Conservation (phyloP, 2,888 invertebrate species). For the Gymnoscelis rufifasciata region DNA sequence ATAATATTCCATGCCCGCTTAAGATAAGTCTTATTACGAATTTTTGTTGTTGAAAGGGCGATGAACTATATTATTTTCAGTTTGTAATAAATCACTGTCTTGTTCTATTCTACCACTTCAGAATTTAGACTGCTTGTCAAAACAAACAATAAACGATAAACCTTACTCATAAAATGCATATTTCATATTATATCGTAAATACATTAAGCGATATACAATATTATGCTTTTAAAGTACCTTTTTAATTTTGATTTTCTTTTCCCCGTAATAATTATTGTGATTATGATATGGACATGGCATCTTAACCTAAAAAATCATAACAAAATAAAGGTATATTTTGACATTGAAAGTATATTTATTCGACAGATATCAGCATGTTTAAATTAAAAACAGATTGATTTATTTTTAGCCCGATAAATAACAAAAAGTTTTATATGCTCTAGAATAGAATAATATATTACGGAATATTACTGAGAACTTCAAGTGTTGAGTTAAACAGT, state of each 20-base stretch:
- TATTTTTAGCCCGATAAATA: too few relatives aligned
- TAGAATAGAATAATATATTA: too few relatives aligned
- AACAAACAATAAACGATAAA: conserved; percentile 4
- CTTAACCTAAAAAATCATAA: conserved; percentile 48
- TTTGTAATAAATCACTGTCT: neutral
- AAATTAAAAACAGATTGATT: too few relatives aligned
- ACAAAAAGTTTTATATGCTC: too few relatives aligned
- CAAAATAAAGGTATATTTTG: conserved; percentile 25
- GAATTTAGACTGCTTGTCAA: conserved; percentile 33
- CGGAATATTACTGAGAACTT: too few relatives aligned
- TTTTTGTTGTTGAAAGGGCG: neutral
- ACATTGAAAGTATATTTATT: conserved; percentile 7
- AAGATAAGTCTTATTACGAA: neutral
- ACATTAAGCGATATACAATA: conserved; percentile 8
- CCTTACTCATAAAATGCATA: too few relatives aligned
- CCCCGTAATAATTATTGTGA: conserved; percentile 53
- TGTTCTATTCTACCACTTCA: conserved; percentile 27
- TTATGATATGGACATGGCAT: conserved; percentile 76
- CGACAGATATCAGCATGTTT: too few relatives aligned
- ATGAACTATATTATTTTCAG: neutral
- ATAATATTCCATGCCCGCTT: conserved; percentile 9
- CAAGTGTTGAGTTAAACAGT: too few relatives aligned
- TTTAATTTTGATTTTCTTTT: conserved; percentile 43
- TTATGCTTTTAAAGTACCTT: conserved; percentile 35
- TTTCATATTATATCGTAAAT: too few relatives aligned